Percentiles rank a stretch among this genome's conserved stretches.
These are phyloP conservation scores for Aviceda subcristata DNA, from an alignment of 2,113 vertebrate species.

Conservation along the genomic window DNA sequence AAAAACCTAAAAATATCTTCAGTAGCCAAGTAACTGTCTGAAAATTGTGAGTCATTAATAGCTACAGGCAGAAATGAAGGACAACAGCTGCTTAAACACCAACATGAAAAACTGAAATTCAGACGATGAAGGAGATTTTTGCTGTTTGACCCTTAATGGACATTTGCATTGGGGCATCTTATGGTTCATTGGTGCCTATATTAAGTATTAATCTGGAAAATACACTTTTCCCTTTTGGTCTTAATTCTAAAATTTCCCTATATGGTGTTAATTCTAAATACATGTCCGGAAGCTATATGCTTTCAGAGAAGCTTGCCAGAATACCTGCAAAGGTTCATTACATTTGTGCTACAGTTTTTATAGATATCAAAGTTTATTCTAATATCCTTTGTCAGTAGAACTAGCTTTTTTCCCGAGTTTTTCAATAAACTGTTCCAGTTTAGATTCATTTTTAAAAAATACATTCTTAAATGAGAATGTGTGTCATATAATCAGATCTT, in stretches of 20 bases:
- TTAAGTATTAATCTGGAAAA: not conserved
- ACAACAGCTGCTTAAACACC: conserved; percentile 15
- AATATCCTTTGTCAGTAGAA: not conserved
- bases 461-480: not conserved
- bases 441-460: not conserved
- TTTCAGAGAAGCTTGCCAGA: not conserved
- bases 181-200: not conserved
- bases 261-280: not conserved
- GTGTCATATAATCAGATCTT: not conserved
- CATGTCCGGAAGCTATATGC: not conserved
- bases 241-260: not conserved
- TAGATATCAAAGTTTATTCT: not conserved
- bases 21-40: conserved; percentile 34
- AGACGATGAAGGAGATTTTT: not conserved
- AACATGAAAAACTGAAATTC: not conserved
- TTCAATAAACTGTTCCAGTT: not conserved
- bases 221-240: not conserved
- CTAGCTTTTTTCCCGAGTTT: not conserved
- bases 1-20: conserved; percentile 47
- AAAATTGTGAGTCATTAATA: conserved; percentile 52
- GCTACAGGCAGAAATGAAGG: conserved; percentile 28
- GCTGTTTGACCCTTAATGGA: not conserved
- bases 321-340: not conserved
- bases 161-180: not conserved
- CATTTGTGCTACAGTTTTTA: not conserved